These are phyloP conservation scores for Leptinotarsa juncta DNA, from an alignment of 2,888 invertebrate species.

Conservation along the genomic window DNA sequence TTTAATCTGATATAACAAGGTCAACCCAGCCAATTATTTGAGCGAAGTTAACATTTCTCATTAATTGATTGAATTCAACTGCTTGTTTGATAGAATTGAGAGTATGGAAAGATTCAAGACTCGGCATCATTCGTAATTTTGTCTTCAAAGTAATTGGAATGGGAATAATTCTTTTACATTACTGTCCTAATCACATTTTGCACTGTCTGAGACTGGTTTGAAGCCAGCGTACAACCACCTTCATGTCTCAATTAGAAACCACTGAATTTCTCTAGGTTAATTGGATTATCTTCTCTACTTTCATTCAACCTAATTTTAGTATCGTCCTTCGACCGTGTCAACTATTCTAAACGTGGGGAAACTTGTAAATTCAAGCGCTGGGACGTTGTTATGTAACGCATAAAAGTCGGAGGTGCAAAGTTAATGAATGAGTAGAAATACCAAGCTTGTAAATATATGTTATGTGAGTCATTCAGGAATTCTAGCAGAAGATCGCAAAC, in stretches of 20 bases:
- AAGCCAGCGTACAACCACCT: background rate
- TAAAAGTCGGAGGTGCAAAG: background rate
- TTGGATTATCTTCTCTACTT: background rate
- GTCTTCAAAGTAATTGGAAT: no score
- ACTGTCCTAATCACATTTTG: no score
- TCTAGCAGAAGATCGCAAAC: constrained; percentile 17
- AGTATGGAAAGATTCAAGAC: no score
- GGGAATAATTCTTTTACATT: no score
- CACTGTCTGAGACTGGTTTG: background rate
- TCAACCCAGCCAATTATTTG: no score
- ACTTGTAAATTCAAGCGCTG: background rate
- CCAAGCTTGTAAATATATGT: background rate
- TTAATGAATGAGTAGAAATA: constrained; percentile 4
- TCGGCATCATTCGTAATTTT: no score
- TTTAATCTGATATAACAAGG: no score
- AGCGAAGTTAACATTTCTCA: no score
- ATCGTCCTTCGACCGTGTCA: background rate
- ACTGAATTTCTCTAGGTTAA: background rate
- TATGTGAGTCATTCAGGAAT: background rate
- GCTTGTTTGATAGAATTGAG: no score
- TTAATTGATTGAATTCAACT: no score
- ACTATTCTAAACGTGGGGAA: background rate
- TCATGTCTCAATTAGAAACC: background rate
- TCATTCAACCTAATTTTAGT: background rate
- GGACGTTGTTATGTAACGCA: background rate